Base-by-base conservation (phyloP, 1,140 invertebrate genomes). In the Intoshia linei region DNA sequence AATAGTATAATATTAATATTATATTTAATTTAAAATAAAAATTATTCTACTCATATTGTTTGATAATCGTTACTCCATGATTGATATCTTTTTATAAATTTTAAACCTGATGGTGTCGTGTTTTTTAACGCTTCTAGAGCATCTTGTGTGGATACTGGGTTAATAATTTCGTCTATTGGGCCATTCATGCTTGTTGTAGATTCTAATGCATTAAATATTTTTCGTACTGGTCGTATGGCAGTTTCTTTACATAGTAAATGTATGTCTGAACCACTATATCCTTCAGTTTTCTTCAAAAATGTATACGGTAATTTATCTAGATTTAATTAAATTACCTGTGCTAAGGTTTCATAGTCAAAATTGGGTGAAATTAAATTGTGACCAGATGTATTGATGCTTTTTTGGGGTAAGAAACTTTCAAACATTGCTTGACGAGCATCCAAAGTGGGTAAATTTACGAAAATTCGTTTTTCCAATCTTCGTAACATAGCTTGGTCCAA, bases 211-310 rank as follows among this genome's bases (percentile, higher is more conserved):
- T 54, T 46, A 44, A 63, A 62, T 38, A 64, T 51, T 44, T 64
- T 59, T 37, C 63, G 46, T 3, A 65, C 48, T 27, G 53, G 56
- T 38, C 52, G 49, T 60, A 65, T 65, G 32, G 62, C 66, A 1
- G 73, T 69, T 63, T 87, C 76, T 60, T 81, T 83, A 48, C 74
- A 78, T 7, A 77, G 64, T 42, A 74, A 51, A 44, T 70, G 70
- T n/a, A 87, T 67, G 49, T 90, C 78, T 15, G 73, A 72, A 4
- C 75, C 74, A 4, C 74, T 74, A 50, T 77, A 87, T 3, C 69
- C 68, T 17, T 71, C 65, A 0, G 72, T 74, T 42, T 61, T 54
- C 65, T 66, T 45, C 17, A 54, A 48, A 38, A 37, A 38, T 41
- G 32, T 20, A 38, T n/a, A 36, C n/a, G 11, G 14, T 23, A 23